Conservation (phyloP, 1,140 invertebrate species). For the Caenorhabditis inopinata region DNA sequence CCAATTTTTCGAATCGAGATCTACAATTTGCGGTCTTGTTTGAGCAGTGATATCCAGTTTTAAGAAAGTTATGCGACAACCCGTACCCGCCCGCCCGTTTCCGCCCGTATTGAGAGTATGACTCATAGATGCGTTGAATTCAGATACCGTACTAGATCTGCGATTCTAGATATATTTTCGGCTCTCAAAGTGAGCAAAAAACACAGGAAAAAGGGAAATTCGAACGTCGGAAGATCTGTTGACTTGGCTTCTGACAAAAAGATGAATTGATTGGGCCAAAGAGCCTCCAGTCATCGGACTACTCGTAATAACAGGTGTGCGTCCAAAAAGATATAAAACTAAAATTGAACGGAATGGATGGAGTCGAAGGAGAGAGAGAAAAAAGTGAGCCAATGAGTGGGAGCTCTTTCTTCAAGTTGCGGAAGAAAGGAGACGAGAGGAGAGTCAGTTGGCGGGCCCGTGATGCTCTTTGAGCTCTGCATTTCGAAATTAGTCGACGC, state of each 20-base stretch:
- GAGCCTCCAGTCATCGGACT: neutral
- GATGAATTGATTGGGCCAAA: slow-evolving; percentile 31
- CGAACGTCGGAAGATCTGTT: neutral
- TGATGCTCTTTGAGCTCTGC: slow-evolving; percentile 9
- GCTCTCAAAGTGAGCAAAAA: too few relatives aligned
- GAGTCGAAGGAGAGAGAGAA: neutral
- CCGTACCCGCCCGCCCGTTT: too few relatives aligned
- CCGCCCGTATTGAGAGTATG: too few relatives aligned
- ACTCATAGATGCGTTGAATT: too few relatives aligned
- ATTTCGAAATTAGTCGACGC: too few relatives aligned
- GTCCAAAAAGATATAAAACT: neutral
- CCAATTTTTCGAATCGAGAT: too few relatives aligned
- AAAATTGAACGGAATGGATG: neutral
- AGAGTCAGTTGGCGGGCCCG: neutral
- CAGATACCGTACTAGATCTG: too few relatives aligned
- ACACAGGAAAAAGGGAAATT: too few relatives aligned
- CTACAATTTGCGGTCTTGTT: too few relatives aligned
- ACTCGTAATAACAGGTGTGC: slow-evolving; percentile 27
- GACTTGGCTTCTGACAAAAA: neutral
- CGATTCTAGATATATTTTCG: too few relatives aligned
- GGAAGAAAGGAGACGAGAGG: neutral
- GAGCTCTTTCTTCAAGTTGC: neutral
- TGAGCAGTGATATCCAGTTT: too few relatives aligned
- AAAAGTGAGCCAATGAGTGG: slow-evolving; percentile 5
- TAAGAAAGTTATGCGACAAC: too few relatives aligned